Base-by-base conservation (phyloP, 2,888 invertebrate genomes). In the Drosophila monieri region DNA sequence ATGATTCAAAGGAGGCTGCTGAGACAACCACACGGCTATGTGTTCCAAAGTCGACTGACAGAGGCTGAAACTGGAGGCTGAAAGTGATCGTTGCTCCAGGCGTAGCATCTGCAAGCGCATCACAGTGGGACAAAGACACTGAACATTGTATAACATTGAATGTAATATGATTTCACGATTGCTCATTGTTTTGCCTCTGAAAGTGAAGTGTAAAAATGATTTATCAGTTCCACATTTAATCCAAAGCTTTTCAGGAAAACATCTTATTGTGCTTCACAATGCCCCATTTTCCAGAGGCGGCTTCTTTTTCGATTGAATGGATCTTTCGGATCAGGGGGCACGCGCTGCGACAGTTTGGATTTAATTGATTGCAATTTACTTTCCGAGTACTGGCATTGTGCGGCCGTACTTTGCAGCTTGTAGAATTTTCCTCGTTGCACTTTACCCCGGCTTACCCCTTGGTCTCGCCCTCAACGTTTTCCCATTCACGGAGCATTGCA, bases 281-380 rank as follows among this genome's bases (percentile, higher is more conserved):
- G 6, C n/a, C 35, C 35, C 35, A 41, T 18, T 41, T 8, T 9
- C 8, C 8, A 27, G 9, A 4, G 55, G 47, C 59, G 59, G 57
- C 30, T 46, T 41, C 64, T 74, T 69, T 73, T 47, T n/a, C 47
- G 27, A 70, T 84, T 69, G 48, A 57, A 35, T 43, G 43, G 9
- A 21, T 43, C 10, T 41, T 6, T 43, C 23, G 47, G 67, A 78
- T 67, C 72, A 71, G 32, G 60, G 77, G 66, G 53, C 58, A 61
- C 39, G 73, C 74, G 51, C 56, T 41, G 25, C 47, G 30, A 37
- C 49, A 62, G 74, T 55, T 71, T 61, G 52, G 61, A 57, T 77
- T 84, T 85, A 84, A 87, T 87, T 85, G 69, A 73, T 77, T 64
- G 67, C 83, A 79, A 87, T 86, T 80, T 70, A 67, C 49, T 53